These are phyloP conservation scores for Epinephelus lanceolatus DNA, from an alignment of 2,113 vertebrate genomes.

Conservation along the genomic window DNA sequence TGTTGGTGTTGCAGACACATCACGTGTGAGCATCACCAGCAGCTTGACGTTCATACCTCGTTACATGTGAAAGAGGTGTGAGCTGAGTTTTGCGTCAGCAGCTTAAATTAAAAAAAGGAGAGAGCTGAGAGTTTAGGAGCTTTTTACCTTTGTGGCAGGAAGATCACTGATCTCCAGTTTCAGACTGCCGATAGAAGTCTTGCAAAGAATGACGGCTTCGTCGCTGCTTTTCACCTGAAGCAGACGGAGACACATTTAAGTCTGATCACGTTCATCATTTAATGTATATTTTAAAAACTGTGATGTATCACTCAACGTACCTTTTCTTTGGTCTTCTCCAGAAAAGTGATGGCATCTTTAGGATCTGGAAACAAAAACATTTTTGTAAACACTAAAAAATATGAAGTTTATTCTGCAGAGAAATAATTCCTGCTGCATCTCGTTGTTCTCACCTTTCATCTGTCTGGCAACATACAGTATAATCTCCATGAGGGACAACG, in stretches of 20 bases:
- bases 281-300: not conserved
- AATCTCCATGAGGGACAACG: slow-evolving; percentile 96
- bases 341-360: slow-evolving; percentile 92
- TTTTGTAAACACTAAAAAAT: fast-evolving
- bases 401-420: not conserved
- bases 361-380: slow-evolving; percentile 86
- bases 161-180: slow-evolving; percentile 96
- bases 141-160: slow-evolving; percentile 94
- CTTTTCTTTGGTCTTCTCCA: slow-evolving; percentile 98
- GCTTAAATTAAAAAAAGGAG: too few species aligned
- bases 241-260: not conserved
- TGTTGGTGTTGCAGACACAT: not conserved
- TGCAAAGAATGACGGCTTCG: slow-evolving; percentile 95
- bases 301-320: slow-evolving; percentile 65
- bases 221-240: slow-evolving; percentile 95
- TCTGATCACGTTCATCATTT: not conserved
- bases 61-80: not conserved
- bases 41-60: not conserved
- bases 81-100: not conserved
- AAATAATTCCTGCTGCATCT: not conserved
- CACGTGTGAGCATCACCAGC: not conserved
- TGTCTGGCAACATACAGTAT: slow-evolving; percentile 94
- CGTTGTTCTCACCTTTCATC: slow-evolving; percentile 90
- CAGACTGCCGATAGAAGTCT: slow-evolving; percentile 94
- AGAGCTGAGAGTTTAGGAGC: not conserved